A percentile compares a stretch with the other conserved stretches of the same genome.
These are phyloP conservation scores for Reinhardtius hippoglossoides DNA, from an alignment of 2,113 vertebrate genomes.

Conservation along the genomic window DNA sequence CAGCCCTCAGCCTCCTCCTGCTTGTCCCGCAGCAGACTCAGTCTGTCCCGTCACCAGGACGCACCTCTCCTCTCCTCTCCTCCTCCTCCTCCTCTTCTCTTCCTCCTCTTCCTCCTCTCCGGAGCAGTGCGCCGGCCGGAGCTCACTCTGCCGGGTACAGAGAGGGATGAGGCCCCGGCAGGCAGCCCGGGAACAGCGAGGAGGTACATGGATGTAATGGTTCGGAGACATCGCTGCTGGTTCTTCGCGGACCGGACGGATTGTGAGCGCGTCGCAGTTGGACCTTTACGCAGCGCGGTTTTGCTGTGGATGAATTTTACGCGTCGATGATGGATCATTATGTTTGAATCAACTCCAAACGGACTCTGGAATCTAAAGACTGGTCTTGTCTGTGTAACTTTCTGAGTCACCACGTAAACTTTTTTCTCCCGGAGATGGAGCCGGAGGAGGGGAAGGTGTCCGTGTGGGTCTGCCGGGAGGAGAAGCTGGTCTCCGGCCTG, in stretches of 20 bases:
- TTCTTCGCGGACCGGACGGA: too few relatives aligned
- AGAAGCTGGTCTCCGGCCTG: constrained; percentile 94
- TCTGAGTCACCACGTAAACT: neutral
- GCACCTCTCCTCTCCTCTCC: constrained; percentile 10
- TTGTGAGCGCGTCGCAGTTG: neutral
- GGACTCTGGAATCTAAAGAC: neutral
- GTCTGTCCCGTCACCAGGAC: constrained; percentile 35
- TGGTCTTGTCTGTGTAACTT: neutral
- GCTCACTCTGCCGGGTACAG: constrained; percentile 8
- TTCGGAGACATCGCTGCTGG: too few relatives aligned
- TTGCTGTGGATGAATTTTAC: neutral
- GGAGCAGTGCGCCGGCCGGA: constrained; percentile 22
- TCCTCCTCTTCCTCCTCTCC: constrained; percentile 4
- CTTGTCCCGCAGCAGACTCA: constrained; percentile 33
- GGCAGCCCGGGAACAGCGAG: neutral
- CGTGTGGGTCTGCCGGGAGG: constrained; percentile 96
- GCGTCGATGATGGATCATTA: neutral
- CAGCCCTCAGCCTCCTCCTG: constrained; percentile 37
- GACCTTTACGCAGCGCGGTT: too few relatives aligned
- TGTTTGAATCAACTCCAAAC: neutral
- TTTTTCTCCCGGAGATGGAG: constrained; percentile 80
- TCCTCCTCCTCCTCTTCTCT: neutral
- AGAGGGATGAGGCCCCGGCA: constrained; percentile 36
- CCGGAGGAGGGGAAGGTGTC: constrained; percentile 89
- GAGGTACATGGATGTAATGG: neutral